Conservation (phyloP, 2,113 vertebrate genomes). For the Chrysochloris asiatica region DNA sequence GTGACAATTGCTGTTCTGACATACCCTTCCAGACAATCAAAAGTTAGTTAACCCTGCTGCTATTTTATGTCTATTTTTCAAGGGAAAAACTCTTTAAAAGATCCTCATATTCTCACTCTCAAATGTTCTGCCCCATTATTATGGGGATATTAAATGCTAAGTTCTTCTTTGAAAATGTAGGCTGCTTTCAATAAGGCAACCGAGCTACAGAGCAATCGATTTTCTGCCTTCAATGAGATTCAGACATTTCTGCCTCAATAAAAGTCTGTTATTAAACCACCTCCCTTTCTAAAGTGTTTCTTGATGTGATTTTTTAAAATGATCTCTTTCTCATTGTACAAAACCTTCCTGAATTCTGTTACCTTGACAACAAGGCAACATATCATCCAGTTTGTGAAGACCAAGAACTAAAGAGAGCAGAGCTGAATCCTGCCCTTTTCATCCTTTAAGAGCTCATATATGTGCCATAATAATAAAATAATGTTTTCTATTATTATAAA, state of each 20-base stretch:
- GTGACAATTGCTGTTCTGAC: too few species aligned
- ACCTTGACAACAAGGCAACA: slow-evolving; percentile 49
- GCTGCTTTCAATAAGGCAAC: slow-evolving; percentile 30
- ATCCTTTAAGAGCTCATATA: not conserved
- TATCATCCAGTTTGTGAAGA: not conserved
- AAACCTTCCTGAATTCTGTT: slow-evolving; percentile 64
- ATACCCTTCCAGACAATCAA: not conserved
- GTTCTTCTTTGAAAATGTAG: slow-evolving; percentile 27
- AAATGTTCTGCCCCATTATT: not conserved
- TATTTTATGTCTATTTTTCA: not conserved
- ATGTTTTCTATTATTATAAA: not conserved
- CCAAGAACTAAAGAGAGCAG: not conserved
- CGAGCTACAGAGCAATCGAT: slow-evolving; percentile 49
- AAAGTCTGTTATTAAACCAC: slow-evolving; percentile 45
- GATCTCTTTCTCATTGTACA: slow-evolving; percentile 50
- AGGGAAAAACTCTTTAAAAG: not conserved
- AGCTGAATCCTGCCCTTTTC: not conserved
- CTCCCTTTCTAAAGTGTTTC: slow-evolving; percentile 54
- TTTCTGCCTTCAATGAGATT: slow-evolving; percentile 45
- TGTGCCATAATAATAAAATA: not conserved
- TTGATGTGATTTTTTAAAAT: slow-evolving; percentile 55
- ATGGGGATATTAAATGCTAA: slow-evolving; percentile 49
- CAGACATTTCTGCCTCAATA: slow-evolving; percentile 48
- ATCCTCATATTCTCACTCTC: not conserved
- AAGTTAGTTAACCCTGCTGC: not conserved